Evolutionary conservation across 1,140 invertebrate species (phyloP), one percentile per base, ranked within the genome.

Genomic region (Hormaphis cornu): DNA sequence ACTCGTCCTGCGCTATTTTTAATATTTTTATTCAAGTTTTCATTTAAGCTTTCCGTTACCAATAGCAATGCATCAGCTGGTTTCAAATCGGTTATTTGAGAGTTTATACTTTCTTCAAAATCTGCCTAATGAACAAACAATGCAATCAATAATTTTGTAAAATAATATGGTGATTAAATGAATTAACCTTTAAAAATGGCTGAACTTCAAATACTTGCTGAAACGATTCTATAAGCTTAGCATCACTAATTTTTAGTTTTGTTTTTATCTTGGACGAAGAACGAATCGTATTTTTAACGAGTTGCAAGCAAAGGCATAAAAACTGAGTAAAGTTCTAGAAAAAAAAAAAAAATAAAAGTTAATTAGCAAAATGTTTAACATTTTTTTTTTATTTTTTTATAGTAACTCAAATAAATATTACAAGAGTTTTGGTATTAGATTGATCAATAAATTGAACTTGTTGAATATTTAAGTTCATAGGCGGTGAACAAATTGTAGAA

Each of bases 121-220:
- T 66, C 44, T 66, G 42, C 28, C 61, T 66, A 33, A 48, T 50
- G 28, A 16, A 66, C 54, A 66, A 66, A 66, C 28, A 50, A 66
- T 30, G 7, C 1, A 28, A 20, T 28, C 20, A 44, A 44, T 61
- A 61, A n/a, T 18, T 30, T 20, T 20, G 6, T 14, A 22, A 24
- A 24, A 37, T 16, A 24, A 35, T 22, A 35, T 50, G n/a, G 18
- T 16, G n/a, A 24, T 35, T 22, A n/a, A n/a, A 35, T 48, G 5
- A 48, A 6, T 50, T 26, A 40, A 66, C 61, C 61, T 66, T 66
- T 50, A 66, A 48, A 48, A 48, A 48, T 66, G 61, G 44, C 6
- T 66, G 61, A 9, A 66, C 20, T 50, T 66, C 61, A 48, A 48
- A 66, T 26, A 66, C 12, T 24, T 48, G 48, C 22, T 18, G n/a